Conservation (phyloP, 2,888 invertebrate genomes). For the Dione vanillae region DNA sequence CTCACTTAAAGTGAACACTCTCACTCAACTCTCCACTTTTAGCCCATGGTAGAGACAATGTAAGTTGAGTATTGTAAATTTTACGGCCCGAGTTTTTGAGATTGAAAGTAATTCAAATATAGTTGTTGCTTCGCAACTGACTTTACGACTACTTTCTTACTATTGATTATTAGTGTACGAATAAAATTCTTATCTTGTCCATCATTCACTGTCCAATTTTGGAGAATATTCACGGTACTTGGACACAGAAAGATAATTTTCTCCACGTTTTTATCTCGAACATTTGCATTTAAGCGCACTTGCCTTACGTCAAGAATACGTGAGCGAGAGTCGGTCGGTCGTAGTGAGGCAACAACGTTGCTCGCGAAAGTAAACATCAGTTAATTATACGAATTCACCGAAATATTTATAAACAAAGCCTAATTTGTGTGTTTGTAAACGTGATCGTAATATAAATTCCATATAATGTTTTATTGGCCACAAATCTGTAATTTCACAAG, state of each 20-base stretch:
- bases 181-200: no score
- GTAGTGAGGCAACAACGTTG: constrained; percentile 16
- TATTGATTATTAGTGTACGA: no score
- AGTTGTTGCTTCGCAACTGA: no score
- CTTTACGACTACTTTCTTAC: no score
- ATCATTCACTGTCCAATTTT: no score
- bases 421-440: constrained; percentile 42
- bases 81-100: no score
- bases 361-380: constrained; percentile 16
- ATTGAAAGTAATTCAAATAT: no score
- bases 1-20: no score
- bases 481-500: constrained; percentile 38
- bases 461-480: constrained; percentile 37
- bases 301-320: not conserved
- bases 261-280: not conserved
- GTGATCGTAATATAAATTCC: constrained; percentile 39
- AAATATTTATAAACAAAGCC: constrained; percentile 41
- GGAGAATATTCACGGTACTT: no score
- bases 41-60: no score
- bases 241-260: not conserved
- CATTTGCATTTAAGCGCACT: not conserved
- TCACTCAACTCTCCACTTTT: no score
- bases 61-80: no score
- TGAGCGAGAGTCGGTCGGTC: not conserved
- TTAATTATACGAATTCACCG: constrained; percentile 32